These are phyloP conservation scores for Stomatorhinus ivindoensis DNA, from an alignment of 2,113 vertebrate genomes.

Conservation along the genomic window DNA sequence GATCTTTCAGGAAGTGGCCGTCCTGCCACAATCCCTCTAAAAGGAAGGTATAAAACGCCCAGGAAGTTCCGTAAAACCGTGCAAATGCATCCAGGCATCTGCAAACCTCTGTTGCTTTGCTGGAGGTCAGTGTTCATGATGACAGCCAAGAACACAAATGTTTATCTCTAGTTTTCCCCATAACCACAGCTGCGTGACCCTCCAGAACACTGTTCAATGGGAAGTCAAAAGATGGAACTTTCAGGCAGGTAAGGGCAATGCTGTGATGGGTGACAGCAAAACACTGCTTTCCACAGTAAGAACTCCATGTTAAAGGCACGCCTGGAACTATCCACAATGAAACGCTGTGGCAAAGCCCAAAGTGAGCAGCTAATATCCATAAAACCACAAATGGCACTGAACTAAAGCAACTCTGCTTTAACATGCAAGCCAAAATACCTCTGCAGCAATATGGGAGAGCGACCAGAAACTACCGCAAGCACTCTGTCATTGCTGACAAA, in stretches of 20 bases:
- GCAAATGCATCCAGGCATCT: background rate
- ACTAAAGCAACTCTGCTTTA: background rate
- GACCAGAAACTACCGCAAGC: background rate
- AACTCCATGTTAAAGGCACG: background rate
- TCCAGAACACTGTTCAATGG: background rate
- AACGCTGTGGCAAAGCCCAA: background rate
- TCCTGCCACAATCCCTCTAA: background rate
- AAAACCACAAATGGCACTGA: background rate
- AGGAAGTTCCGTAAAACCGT: background rate
- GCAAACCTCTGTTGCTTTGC: background rate
- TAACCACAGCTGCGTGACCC: background rate
- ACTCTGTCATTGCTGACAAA: background rate
- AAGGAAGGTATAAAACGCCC: background rate
- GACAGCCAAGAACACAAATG: background rate
- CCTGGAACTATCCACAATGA: background rate
- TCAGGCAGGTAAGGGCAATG: background rate
- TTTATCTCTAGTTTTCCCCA: background rate
- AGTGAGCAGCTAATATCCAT: background rate
- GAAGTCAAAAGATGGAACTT: background rate
- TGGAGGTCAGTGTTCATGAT: background rate
- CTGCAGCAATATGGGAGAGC: background rate
- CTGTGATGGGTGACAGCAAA: background rate
- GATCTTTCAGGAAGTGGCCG: background rate
- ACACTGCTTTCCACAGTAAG: background rate
- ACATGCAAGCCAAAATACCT: background rate